Evolutionary conservation across 1,140 invertebrate genomes (phyloP).

Genomic region (Bombus affinis): DNA sequence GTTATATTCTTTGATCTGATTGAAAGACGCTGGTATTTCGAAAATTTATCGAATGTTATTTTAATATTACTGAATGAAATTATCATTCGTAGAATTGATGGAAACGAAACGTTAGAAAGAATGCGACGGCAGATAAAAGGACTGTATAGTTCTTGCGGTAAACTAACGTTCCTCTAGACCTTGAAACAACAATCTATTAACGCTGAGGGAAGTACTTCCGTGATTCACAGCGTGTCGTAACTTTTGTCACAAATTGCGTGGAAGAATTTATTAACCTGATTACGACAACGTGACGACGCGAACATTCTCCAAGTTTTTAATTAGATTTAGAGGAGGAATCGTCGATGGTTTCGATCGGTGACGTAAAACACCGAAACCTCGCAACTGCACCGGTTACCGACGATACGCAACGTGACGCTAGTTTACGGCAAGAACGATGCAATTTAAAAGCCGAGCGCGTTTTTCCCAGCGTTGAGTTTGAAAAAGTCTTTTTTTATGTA

Average conservation of each 20-base stretch:
- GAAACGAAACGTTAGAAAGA: background rate
- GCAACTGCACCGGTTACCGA: background rate
- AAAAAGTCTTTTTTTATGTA: background rate
- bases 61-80: no score
- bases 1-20: no score
- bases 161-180: background rate
- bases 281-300: background rate
- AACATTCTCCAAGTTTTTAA: conserved; percentile 8
- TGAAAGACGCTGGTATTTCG: no score
- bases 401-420: background rate
- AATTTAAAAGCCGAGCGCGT: background rate
- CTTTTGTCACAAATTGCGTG: background rate
- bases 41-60: no score
- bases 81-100: no score
- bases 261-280: conserved; percentile 10
- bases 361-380: conserved; percentile 22
- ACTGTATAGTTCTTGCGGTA: no score
- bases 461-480: no score
- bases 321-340: conserved; percentile 26
- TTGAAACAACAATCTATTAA: background rate
- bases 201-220: background rate
- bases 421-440: background rate
- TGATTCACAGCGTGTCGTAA: background rate
- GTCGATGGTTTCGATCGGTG: conserved; percentile 8
- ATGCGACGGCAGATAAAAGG: no score